Evolutionary conservation across 2,113 vertebrate species (phyloP).

Genomic region (Oxyruncus cristatus): DNA sequence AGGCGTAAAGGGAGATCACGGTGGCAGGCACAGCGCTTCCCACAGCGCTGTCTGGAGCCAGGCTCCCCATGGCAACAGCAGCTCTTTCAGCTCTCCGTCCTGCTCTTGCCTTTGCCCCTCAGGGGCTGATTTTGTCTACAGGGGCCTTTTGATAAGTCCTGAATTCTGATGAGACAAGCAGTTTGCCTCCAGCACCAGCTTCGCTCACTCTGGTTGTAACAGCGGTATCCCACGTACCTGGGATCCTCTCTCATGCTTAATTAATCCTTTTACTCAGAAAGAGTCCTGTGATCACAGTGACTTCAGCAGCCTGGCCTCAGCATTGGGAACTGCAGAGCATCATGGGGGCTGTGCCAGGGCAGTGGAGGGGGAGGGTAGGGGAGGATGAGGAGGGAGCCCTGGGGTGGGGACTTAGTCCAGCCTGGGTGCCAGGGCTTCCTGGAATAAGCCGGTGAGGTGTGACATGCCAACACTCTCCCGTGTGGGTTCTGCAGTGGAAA

Average conservation of each 20-base stretch:
- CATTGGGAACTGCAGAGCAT: not conserved
- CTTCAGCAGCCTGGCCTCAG: not conserved
- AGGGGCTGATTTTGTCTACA: not conserved
- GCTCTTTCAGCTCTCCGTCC: not conserved
- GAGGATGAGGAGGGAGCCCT: not conserved
- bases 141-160: not conserved
- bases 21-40: not conserved
- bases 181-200: not conserved
- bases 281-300: not conserved
- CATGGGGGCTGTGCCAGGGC: not conserved
- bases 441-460: not conserved
- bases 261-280: not conserved
- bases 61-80: not conserved
- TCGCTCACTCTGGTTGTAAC: not conserved
- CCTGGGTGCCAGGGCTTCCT: not conserved
- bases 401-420: not conserved
- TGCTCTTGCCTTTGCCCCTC: not conserved
- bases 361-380: not conserved
- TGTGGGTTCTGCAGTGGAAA: slow-evolving; percentile 83
- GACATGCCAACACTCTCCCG: not conserved
- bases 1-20: not conserved
- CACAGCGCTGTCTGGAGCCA: not conserved
- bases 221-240: not conserved
- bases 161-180: not conserved
- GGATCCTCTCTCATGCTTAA: not conserved